These are phyloP conservation scores for Schizotus pectinicornis DNA, from an alignment of 2,888 invertebrate genomes.

Conservation along the genomic window DNA sequence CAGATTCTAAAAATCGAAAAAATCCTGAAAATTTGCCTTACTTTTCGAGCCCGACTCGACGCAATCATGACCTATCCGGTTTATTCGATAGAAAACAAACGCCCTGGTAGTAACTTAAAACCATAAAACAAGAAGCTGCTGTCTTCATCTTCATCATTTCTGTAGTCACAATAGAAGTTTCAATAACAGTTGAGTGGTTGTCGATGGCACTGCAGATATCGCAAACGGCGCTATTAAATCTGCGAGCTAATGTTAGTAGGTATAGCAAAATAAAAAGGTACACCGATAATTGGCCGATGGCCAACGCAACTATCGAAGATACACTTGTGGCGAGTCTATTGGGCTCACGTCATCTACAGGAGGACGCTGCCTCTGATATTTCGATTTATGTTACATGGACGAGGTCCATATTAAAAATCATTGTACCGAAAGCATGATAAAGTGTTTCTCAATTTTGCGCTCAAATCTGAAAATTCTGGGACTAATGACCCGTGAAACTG, in stretches of 20 bases:
- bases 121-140: too few relatives aligned
- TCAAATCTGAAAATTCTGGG: slow-evolving; percentile 41
- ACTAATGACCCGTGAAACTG: slow-evolving; percentile 49
- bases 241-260: slow-evolving; percentile 9
- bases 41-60: too few relatives aligned
- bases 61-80: too few relatives aligned
- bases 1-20: too few relatives aligned
- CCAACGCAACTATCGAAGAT: background rate
- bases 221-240: slow-evolving; percentile 7
- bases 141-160: too few relatives aligned
- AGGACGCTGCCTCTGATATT: slow-evolving; percentile 41
- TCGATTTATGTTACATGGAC: slow-evolving; percentile 44
- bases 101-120: too few relatives aligned
- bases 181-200: background rate
- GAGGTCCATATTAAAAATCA: slow-evolving; percentile 50
- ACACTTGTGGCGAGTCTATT: slow-evolving; percentile 12
- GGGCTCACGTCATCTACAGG: slow-evolving; percentile 36
- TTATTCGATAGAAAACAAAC: too few relatives aligned
- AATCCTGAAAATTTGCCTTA: too few relatives aligned
- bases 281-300: slow-evolving; percentile 11
- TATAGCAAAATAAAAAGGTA: slow-evolving; percentile 8
- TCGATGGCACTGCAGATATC: background rate
- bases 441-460: slow-evolving; percentile 49
- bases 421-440: slow-evolving; percentile 53
- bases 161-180: too few relatives aligned